Conservation (phyloP, 2,888 invertebrate genomes). For the Tethea ocularis region DNA sequence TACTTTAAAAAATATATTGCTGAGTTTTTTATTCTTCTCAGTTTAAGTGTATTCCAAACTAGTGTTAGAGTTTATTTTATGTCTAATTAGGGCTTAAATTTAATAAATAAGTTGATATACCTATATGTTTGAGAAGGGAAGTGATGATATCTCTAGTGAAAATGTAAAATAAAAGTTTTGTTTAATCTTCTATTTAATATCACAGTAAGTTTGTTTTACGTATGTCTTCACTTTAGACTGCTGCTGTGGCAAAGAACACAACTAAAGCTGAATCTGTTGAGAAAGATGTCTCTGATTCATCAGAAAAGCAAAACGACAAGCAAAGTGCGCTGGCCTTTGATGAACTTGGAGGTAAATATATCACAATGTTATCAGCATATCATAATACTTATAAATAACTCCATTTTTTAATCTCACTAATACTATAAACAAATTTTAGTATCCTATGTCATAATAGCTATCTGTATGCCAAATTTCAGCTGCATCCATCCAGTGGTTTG, state of each 20-base stretch:
- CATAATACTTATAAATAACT: neutral
- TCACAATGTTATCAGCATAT: neutral
- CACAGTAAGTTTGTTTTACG: neutral
- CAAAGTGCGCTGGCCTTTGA: conserved; percentile 66
- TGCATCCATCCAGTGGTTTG: no score
- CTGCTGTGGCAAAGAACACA: conserved; percentile 52
- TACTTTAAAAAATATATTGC: no score
- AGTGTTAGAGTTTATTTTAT: no score
- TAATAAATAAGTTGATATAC: no score
- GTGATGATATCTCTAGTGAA: no score
- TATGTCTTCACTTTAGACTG: conserved; percentile 47
- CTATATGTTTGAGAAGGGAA: no score
- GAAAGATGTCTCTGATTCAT: conserved; percentile 60
- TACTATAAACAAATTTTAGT: no score
- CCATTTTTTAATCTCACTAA: conserved; percentile 11
- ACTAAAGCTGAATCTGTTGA: conserved; percentile 61
- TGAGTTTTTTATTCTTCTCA: no score
- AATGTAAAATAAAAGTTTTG: neutral
- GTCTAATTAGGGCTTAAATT: no score
- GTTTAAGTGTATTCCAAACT: no score
- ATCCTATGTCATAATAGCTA: no score
- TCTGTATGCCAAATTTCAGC: no score
- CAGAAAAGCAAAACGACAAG: conserved; percentile 68
- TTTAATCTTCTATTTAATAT: neutral
- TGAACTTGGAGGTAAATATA: conserved; percentile 68